A percentile compares a stretch with the other conserved stretches of the same genome.
Conservation (phyloP, 2,888 invertebrate genomes). For the Agonum fuliginosum region DNA sequence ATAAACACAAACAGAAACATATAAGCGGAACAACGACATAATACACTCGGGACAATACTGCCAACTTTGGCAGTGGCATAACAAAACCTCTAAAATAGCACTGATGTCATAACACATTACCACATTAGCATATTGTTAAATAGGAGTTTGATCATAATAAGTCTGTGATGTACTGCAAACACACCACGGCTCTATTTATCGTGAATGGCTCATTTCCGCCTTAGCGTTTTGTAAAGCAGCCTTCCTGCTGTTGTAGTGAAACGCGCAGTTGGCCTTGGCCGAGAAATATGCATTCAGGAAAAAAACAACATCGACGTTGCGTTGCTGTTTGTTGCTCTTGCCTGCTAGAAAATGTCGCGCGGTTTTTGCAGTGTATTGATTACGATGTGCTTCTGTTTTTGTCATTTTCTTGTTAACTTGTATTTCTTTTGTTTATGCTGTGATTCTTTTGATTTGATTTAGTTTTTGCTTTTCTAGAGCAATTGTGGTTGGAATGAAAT, state of each 20-base stretch:
- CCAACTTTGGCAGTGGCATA: slow-evolving; percentile 34
- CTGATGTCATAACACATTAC: slow-evolving; percentile 43
- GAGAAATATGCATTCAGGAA: slow-evolving; percentile 52
- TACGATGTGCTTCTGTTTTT: slow-evolving; percentile 39
- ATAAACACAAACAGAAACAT: background rate
- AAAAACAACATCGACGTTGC: slow-evolving; percentile 17
- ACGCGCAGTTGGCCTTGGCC: slow-evolving; percentile 48
- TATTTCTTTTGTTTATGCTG: slow-evolving; percentile 31
- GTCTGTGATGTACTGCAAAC: slow-evolving; percentile 23
- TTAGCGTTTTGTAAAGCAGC: slow-evolving; percentile 37
- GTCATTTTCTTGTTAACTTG: slow-evolving; percentile 5
- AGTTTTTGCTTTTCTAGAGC: background rate
- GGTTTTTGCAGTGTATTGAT: slow-evolving; percentile 32
- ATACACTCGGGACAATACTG: background rate
- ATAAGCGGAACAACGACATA: background rate
- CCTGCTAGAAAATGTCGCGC: slow-evolving; percentile 14
- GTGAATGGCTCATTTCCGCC: slow-evolving; percentile 53
- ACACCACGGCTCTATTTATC: slow-evolving; percentile 31
- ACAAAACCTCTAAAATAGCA: slow-evolving; percentile 50
- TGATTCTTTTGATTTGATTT: slow-evolving; percentile 10
- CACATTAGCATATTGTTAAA: slow-evolving; percentile 45
- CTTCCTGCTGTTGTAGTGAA: slow-evolving; percentile 45
- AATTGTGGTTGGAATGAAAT: slow-evolving; percentile 18
- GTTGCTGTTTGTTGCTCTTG: background rate
- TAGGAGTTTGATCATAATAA: slow-evolving; percentile 11